Percentiles rank a stretch among this genome's conserved stretches.
phyloP scores from a whole-genome alignment of 2,797 vertebrate genomes.

The Leptatherina wallacei region DNA sequence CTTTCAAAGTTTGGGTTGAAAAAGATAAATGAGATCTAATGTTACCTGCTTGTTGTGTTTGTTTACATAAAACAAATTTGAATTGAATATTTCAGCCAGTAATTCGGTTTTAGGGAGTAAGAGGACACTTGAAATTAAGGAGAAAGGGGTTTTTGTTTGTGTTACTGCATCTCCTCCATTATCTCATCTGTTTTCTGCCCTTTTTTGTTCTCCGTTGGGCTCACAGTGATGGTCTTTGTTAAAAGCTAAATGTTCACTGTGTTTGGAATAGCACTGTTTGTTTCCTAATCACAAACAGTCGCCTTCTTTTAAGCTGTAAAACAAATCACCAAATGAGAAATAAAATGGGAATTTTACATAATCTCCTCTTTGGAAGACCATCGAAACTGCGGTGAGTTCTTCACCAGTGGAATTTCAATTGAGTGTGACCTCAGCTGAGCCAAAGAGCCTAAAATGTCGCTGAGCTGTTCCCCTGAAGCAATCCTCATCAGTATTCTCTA shows the following conservation, averaged over 20 bases:
- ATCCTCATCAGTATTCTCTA: neutral
- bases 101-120: neutral
- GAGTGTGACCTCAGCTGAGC: slow-evolving; percentile 19
- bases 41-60: too few species aligned
- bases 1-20: too few species aligned
- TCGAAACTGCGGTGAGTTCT: slow-evolving; percentile 18
- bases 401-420: slow-evolving; percentile 20
- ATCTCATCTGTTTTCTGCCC: slow-evolving; percentile 14
- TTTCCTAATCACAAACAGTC: slow-evolving; percentile 39
- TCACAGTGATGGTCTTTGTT: slow-evolving; percentile 34
- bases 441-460: slow-evolving; percentile 11
- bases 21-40: too few species aligned
- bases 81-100: neutral
- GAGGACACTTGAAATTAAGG: neutral
- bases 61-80: too few species aligned
- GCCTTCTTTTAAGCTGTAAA: slow-evolving; percentile 10
- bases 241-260: slow-evolving; percentile 10
- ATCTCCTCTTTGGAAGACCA: slow-evolving; percentile 11
- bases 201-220: slow-evolving; percentile 25
- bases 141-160: neutral
- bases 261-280: slow-evolving; percentile 30
- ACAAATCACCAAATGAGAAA: slow-evolving; percentile 14
- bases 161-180: neutral
- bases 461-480: neutral
- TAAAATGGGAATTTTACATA: slow-evolving; percentile 16